A percentile compares a stretch with the other conserved stretches of the same genome.
These are phyloP conservation scores for Parauchenoglanis ngamensis DNA, from an alignment of 2,797 vertebrate species.

Conservation along the genomic window DNA sequence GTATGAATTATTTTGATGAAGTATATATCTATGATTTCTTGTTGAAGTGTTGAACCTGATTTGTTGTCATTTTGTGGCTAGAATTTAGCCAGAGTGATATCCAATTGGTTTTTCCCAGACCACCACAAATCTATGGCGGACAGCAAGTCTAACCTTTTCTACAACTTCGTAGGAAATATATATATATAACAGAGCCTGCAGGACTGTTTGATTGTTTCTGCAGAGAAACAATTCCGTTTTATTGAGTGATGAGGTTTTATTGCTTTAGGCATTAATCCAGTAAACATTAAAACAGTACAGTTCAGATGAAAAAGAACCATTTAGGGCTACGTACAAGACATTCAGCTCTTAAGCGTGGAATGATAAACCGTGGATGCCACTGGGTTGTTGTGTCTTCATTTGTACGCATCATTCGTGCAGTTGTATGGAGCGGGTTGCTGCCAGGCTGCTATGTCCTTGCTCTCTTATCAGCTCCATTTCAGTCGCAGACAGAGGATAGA, in stretches of 20 bases:
- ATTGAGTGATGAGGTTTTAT: conserved; percentile 17
- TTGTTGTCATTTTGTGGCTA: neutral
- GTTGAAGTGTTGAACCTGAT: neutral
- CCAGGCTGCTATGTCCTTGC: conserved; percentile 11
- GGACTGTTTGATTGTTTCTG: neutral
- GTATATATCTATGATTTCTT: neutral
- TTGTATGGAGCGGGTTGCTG: neutral
- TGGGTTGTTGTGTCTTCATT: neutral
- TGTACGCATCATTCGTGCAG: neutral
- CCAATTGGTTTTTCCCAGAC: neutral
- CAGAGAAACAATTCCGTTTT: neutral
- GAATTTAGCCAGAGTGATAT: neutral
- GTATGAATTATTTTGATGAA: neutral
- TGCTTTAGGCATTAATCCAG: conserved; percentile 1
- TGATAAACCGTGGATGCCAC: neutral
- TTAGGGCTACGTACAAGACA: neutral
- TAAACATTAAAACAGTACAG: neutral
- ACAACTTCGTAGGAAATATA: neutral
- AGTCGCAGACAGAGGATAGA: neutral
- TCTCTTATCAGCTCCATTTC: neutral
- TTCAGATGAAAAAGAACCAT: neutral
- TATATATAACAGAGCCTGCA: neutral
- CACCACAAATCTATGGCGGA: neutral
- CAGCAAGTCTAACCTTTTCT: neutral
- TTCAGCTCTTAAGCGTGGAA: neutral